phyloP scores from a whole-genome alignment of 1,140 invertebrate species.

The Drosophila littoralis region DNA sequence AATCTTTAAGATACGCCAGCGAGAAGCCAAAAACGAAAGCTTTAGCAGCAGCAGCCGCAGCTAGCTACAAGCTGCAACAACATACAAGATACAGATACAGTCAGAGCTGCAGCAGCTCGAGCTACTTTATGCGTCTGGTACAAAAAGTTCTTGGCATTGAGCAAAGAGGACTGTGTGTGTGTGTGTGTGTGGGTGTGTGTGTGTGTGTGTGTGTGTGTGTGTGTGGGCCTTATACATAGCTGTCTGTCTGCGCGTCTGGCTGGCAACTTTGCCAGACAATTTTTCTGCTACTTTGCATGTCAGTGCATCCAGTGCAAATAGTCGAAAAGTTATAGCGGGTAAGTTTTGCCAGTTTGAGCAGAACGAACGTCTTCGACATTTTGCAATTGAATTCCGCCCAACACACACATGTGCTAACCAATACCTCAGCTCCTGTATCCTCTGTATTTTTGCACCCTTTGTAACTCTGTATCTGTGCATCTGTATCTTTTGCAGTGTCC shows the following conservation, averaged over 20 bases:
- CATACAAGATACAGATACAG: constrained; percentile 40
- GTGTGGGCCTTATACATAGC: neutral
- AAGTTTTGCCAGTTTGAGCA: constrained; percentile 26
- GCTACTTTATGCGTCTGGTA: constrained; percentile 64
- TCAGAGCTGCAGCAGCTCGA: constrained; percentile 30
- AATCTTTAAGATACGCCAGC: constrained; percentile 64
- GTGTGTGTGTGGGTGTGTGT: too few species aligned
- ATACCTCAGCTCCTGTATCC: neutral
- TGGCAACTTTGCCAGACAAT: constrained; percentile 76
- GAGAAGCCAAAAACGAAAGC: constrained; percentile 16
- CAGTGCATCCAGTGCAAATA: constrained; percentile 64
- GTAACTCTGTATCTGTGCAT: constrained; percentile 4
- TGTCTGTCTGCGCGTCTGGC: constrained; percentile 41
- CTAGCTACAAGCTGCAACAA: constrained; percentile 35
- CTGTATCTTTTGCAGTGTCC: constrained; percentile 20
- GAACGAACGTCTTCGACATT: constrained; percentile 34
- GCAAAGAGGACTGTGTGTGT: too few species aligned
- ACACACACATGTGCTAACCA: constrained; percentile 28
- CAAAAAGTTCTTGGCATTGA: constrained; percentile 6
- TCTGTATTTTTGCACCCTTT: neutral
- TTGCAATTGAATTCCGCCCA: constrained; percentile 69
- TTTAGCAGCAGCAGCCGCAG: constrained; percentile 11
- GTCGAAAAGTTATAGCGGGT: constrained; percentile 61
- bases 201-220: too few species aligned
- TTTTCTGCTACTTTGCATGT: constrained; percentile 81